Evolutionary conservation across 2,113 vertebrate species (phyloP).

Genomic region (Elgaria multicarinata): DNA sequence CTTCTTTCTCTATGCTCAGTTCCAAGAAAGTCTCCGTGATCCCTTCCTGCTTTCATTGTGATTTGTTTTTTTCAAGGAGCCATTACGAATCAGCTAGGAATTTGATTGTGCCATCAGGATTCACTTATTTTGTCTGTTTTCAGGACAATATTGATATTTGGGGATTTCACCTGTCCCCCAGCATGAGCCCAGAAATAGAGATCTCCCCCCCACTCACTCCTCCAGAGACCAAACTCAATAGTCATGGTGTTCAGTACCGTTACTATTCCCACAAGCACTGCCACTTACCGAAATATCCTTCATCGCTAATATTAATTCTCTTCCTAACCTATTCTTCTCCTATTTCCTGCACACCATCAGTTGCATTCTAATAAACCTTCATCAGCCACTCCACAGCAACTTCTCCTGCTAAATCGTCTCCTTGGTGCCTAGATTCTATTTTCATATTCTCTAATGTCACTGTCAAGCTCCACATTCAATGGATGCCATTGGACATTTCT

Average conservation of each 20-base stretch:
- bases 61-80: neutral
- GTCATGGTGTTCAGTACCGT: neutral
- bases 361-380: neutral
- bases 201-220: neutral
- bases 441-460: neutral
- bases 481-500: neutral
- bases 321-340: neutral
- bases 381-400: neutral
- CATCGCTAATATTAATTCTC: neutral
- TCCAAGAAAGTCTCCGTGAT: too few species aligned
- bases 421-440: accelerated
- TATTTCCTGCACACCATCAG: neutral
- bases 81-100: neutral
- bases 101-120: neutral
- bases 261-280: neutral
- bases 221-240: neutral
- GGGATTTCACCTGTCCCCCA: neutral
- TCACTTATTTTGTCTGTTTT: neutral
- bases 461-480: neutral
- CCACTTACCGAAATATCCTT: neutral
- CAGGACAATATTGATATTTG: neutral
- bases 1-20: neutral
- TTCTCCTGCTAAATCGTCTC: too few species aligned
- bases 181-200: neutral
- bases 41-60: neutral